Evolutionary conservation across 1,140 invertebrate genomes (phyloP), one percentile per base, ranked within the genome.

Genomic region (Drosophila bifasciata): DNA sequence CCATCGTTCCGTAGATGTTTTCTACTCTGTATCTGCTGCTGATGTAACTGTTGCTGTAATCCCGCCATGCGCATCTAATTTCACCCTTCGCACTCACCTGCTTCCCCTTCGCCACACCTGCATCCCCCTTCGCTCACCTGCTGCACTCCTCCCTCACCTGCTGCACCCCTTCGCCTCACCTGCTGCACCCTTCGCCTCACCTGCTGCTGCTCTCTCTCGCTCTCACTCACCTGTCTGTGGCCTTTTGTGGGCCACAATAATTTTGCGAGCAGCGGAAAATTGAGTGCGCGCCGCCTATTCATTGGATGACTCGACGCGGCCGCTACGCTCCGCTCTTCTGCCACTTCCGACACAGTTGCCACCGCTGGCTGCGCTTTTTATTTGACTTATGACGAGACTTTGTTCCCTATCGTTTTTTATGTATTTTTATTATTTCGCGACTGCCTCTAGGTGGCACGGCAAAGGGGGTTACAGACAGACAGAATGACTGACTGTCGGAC

Each of bases 331-430:
- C 32, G 11, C 32, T 36, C 32, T 11, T 36, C 32, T 36, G 32
- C 53, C 67, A 60, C 68, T 59, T 63, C 70, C 68, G 68, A 80
- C 72, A 63, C 62, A 76, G 74, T 76, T 76, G 66, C 62, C 40
- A 21, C 57, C 74, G 59, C 55, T 48, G 56, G 56, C 72, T 84
- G 76, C 81, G 73, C 81, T 88, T 83, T 86, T 88, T 88, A 83
- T 88, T 88, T 88, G 83, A 83, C 83, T 88, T 88, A 83, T 88
- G 78, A 88, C 83, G 83, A 77, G 60, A 83, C 59, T 56, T 68
- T 60, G 80, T 77, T 73, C 68, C 53, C 58, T 64, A 46, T 74
- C 49, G 64, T 52, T 55, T 48, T 43, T 45, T 43, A 43, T 32
- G 3, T 51, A 45, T 39, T 48, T 50, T 40, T 61, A 23, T 61